These are phyloP conservation scores for Columba livia DNA, from an alignment of 2,113 vertebrate genomes.

Conservation along the genomic window DNA sequence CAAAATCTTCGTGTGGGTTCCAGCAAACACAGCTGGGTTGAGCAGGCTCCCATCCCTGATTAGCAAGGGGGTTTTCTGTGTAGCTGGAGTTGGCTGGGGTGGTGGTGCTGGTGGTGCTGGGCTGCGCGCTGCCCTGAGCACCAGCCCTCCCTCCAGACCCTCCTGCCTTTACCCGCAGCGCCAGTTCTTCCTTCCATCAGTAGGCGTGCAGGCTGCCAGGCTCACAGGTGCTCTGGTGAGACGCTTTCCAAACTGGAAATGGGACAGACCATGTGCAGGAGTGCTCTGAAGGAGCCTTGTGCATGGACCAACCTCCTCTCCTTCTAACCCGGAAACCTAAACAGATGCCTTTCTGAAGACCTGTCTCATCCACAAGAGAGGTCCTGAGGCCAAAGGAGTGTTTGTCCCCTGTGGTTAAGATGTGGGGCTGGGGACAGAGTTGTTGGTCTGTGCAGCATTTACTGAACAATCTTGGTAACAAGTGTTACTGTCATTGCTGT, in stretches of 20 bases:
- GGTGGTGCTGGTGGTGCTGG: not conserved
- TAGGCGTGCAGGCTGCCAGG: fast-evolving
- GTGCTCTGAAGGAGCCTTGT: not conserved
- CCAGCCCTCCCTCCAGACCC: not conserved
- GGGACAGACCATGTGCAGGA: not conserved
- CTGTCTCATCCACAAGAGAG: not conserved
- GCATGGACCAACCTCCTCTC: not conserved
- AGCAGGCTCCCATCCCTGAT: fast-evolving
- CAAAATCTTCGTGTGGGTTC: fast-evolving
- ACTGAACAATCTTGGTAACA: not conserved
- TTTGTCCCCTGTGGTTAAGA: not conserved
- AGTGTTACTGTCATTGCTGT: not conserved
- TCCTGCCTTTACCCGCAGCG: fast-evolving
- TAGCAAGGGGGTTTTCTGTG: not conserved
- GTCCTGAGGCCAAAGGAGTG: not conserved
- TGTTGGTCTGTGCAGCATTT: not conserved
- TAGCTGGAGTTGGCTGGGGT: fast-evolving
- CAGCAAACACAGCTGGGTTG: fast-evolving
- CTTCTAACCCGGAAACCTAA: not conserved
- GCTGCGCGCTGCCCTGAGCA: not conserved
- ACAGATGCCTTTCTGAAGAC: not conserved
- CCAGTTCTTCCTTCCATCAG: not conserved
- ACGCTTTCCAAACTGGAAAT: not conserved
- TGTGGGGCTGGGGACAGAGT: not conserved
- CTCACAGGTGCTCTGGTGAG: fast-evolving